Conservation (phyloP, 1,140 invertebrate species). For the Zaprionus lachaisei region DNA sequence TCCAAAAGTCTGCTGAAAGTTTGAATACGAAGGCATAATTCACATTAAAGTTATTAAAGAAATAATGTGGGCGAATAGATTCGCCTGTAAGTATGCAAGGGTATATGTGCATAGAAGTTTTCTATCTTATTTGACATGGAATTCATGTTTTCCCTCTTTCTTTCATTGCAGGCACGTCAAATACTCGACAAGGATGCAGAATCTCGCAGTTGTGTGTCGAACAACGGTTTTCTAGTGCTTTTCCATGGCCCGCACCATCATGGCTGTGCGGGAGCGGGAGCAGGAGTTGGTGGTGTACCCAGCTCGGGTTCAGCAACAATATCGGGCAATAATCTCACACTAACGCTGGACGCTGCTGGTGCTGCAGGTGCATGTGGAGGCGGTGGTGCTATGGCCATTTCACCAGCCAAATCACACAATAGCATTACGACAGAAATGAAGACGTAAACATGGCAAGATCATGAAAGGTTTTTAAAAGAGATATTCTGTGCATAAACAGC, state of each 20-base stretch:
- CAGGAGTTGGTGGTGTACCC: background rate
- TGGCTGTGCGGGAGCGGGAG: conserved; percentile 36
- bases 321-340: conserved; percentile 72
- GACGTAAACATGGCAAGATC: conserved; percentile 57
- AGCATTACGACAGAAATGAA: conserved; percentile 75
- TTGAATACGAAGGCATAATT: no score
- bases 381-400: conserved; percentile 54
- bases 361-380: conserved; percentile 24
- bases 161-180: conserved; percentile 65
- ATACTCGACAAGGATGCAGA: conserved; percentile 83
- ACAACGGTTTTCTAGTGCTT: conserved; percentile 76
- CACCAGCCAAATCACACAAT: conserved; percentile 75
- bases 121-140: no score
- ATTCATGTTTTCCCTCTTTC: background rate
- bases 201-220: conserved; percentile 76
- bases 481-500: background rate
- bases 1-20: no score
- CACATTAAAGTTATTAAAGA: no score
- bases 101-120: no score
- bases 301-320: conserved; percentile 15
- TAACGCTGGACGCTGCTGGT: conserved; percentile 57
- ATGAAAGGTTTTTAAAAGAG: conserved; percentile 11
- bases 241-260: conserved; percentile 71
- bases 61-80: no score
- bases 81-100: no score